Evolutionary conservation across 2,797 vertebrate species (phyloP).

Genomic region (Cyprinella venusta): DNA sequence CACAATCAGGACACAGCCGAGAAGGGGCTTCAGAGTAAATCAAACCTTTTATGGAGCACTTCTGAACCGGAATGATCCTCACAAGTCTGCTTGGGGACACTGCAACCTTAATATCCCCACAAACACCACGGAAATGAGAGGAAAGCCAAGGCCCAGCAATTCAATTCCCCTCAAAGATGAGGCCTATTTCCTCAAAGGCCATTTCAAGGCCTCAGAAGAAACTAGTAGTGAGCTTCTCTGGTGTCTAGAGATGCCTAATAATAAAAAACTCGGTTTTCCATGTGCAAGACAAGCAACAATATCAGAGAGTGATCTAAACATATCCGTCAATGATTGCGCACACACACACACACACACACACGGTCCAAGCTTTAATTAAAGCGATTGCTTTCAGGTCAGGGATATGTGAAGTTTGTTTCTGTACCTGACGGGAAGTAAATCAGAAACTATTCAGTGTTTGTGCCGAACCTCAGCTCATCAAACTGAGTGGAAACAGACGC

Average conservation of each 20-base stretch:
- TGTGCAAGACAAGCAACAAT: background rate
- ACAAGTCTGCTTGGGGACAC: conserved; percentile 11
- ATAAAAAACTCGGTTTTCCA: conserved; percentile 1
- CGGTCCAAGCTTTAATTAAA: conserved; percentile 45
- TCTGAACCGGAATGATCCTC: conserved; percentile 7
- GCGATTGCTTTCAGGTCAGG: conserved; percentile 38
- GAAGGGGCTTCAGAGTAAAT: conserved; percentile 29
- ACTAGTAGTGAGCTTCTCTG: background rate
- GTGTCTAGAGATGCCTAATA: background rate
- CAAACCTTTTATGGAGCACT: conserved; percentile 32
- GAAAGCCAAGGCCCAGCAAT: conserved; percentile 9
- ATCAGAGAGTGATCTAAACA: conserved; percentile 2
- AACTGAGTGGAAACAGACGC: conserved; percentile 40
- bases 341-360: background rate
- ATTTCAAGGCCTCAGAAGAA: conserved; percentile 14
- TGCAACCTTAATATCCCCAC: conserved; percentile 23
- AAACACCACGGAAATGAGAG: conserved; percentile 37
- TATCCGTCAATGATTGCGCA: background rate
- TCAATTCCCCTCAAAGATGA: conserved; percentile 9
- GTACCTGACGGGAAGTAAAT: conserved; percentile 43
- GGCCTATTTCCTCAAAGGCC: conserved; percentile 37
- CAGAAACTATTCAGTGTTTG: conserved; percentile 33
- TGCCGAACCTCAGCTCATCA: no score
- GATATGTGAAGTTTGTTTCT: conserved; percentile 14
- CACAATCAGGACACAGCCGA: conserved; percentile 41